Evolutionary conservation across 2,113 vertebrate genomes (phyloP).

Genomic region (Atlantisia rogersi): DNA sequence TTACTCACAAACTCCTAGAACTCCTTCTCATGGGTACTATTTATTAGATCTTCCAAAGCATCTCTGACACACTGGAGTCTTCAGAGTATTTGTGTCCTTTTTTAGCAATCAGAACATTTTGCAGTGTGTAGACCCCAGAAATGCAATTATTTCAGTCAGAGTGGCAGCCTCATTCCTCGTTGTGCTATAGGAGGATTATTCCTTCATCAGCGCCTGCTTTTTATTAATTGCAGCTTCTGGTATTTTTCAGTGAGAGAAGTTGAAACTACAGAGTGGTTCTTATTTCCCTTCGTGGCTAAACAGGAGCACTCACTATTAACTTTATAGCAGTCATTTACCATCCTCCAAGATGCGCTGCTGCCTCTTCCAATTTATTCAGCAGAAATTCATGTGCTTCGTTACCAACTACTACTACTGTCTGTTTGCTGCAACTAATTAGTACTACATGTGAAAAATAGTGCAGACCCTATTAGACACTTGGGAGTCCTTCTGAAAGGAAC

Average conservation of each 20-base stretch:
- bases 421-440: background rate
- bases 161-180: background rate
- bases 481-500: background rate
- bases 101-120: background rate
- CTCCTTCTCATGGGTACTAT: background rate
- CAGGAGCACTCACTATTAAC: background rate
- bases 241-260: background rate
- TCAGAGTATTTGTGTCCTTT: background rate
- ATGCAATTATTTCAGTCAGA: background rate
- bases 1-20: background rate
- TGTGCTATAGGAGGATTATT: background rate
- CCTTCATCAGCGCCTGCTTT: background rate
- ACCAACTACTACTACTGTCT: background rate
- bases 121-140: background rate
- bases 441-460: background rate
- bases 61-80: background rate
- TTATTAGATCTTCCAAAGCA: background rate
- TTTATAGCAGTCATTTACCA: background rate
- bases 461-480: background rate
- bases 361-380: background rate
- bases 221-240: background rate
- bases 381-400: background rate
- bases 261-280: background rate
- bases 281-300: background rate
- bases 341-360: background rate